Percentiles rank a stretch among this genome's conserved stretches.
phyloP scores from a whole-genome alignment of 2,888 invertebrate genomes.

The Aproaerema taeniolella region DNA sequence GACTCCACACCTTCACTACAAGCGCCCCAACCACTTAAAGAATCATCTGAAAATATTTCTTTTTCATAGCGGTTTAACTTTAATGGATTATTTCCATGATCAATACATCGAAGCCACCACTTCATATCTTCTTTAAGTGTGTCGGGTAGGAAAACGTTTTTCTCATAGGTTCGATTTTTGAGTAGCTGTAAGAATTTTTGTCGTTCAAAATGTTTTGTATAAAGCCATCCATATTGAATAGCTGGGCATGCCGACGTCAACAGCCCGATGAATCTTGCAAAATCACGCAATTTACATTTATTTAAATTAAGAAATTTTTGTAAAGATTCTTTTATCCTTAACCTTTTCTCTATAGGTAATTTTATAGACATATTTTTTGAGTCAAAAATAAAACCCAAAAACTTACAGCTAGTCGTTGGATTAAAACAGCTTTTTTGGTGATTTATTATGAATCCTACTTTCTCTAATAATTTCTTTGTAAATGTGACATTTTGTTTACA shows the following conservation, averaged over 20 bases:
- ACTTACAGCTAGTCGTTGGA: neutral
- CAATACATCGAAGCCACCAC: neutral
- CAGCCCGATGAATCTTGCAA: neutral
- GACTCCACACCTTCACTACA: neutral
- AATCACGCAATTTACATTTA: neutral
- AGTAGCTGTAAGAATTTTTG: neutral
- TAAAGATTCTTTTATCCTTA: no score
- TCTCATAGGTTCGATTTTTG: neutral
- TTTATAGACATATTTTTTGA: no score
- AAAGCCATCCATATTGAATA: conserved; percentile 1
- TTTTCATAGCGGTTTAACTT: neutral
- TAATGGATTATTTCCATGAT: neutral
- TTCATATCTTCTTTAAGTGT: neutral
- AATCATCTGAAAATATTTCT: neutral
- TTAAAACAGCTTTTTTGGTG: neutral
- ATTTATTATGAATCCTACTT: neutral
- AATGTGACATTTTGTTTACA: neutral
- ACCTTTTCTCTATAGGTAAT: neutral
- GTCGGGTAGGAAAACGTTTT: neutral
- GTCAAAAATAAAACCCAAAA: neutral
- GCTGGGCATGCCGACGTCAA: neutral
- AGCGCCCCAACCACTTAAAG: neutral
- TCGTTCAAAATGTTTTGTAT: neutral
- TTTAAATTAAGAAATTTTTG: neutral
- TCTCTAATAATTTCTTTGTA: neutral